These are phyloP conservation scores for Neoascia interrupta DNA, from an alignment of 2,888 invertebrate species.

Conservation along the genomic window DNA sequence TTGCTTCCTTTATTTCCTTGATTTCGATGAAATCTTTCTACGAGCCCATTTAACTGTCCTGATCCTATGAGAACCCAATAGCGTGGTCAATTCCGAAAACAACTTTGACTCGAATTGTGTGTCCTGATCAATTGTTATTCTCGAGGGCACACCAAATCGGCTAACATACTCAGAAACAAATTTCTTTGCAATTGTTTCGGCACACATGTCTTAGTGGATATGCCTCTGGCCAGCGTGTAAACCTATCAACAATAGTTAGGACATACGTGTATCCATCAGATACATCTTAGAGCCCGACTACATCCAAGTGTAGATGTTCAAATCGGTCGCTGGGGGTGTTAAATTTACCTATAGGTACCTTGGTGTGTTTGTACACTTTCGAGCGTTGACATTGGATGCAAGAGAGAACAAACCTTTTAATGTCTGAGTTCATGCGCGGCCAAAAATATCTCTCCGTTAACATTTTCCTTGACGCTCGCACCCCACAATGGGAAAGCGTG, in stretches of 20 bases:
- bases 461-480: slow-evolving; percentile 5
- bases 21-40: too few relatives aligned
- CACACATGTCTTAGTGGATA: slow-evolving; percentile 23
- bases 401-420: not conserved
- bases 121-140: slow-evolving; percentile 6
- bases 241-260: too few relatives aligned
- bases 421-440: slow-evolving; percentile 7
- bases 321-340: not conserved
- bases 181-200: too few relatives aligned
- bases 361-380: not conserved
- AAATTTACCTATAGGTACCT: not conserved
- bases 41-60: too few relatives aligned
- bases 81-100: not conserved
- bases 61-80: too few relatives aligned
- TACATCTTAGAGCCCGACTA: too few relatives aligned
- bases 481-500: slow-evolving; percentile 11
- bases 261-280: too few relatives aligned
- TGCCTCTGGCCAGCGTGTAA: slow-evolving; percentile 22
- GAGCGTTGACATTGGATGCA: slow-evolving; percentile 1
- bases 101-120: slow-evolving; percentile 13
- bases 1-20: slow-evolving; percentile 23
- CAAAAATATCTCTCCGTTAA: too few relatives aligned
- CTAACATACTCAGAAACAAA: too few relatives aligned
- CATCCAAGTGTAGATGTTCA: slow-evolving; percentile 5
- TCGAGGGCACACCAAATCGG: too few relatives aligned